A percentile compares a stretch with the other conserved stretches of the same genome.
phyloP scores from a whole-genome alignment of 1,140 invertebrate species.

The Drosophila chauvacae region DNA sequence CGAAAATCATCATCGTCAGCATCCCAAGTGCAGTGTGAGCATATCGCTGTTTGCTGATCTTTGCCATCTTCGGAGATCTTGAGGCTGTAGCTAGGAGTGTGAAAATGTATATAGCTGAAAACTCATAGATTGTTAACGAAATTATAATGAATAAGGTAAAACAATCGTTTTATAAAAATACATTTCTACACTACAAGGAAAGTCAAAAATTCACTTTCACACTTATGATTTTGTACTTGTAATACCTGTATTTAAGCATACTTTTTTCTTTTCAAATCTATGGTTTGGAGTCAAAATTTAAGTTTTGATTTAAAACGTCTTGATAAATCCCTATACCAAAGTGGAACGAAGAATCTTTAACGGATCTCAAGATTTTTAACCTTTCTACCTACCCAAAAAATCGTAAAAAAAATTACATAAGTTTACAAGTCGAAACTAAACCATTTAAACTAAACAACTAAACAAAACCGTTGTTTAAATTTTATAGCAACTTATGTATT shows the following conservation, averaged over 20 bases:
- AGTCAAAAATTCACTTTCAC: too few species aligned
- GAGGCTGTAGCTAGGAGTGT: slow-evolving; percentile 1
- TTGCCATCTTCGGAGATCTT: slow-evolving; percentile 30
- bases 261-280: too few species aligned
- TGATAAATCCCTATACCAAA: background rate
- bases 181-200: too few species aligned
- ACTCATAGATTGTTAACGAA: background rate
- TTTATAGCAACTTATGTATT: background rate
- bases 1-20: slow-evolving; percentile 33
- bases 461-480: too few species aligned
- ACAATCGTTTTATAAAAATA: background rate
- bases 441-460: too few species aligned
- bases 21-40: slow-evolving; percentile 23
- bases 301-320: background rate
- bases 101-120: background rate
- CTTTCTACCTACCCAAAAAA: background rate
- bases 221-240: background rate
- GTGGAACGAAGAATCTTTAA: background rate
- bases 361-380: background rate
- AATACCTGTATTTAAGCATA: background rate
- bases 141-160: background rate
- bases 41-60: slow-evolving; percentile 26
- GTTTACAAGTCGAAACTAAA: background rate
- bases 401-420: too few species aligned
- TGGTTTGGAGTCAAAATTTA: background rate